phyloP scores from a whole-genome alignment of 2,797 vertebrate species.

The Bradypodion pumilum region DNA sequence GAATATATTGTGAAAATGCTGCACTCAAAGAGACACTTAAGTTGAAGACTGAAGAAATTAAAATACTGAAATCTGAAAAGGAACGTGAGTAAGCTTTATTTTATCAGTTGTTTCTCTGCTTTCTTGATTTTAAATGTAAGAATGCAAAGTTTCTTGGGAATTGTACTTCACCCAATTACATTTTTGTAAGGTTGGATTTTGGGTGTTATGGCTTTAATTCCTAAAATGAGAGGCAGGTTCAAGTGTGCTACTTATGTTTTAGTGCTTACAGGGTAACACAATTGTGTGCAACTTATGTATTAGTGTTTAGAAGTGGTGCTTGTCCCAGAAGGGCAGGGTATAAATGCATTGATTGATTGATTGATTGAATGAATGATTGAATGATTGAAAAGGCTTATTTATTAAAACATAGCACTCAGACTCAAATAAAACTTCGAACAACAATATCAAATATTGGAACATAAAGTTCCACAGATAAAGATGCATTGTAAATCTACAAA shows the following conservation, averaged over 20 bases:
- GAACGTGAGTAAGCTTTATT: conserved; percentile 74
- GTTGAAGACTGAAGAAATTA: conserved; percentile 79
- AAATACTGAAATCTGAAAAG: conserved; percentile 83
- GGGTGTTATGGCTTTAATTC: neutral
- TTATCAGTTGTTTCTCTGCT: conserved; percentile 4
- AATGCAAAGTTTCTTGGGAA: neutral
- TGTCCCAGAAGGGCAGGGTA: too few relatives aligned
- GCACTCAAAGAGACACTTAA: conserved; percentile 80
- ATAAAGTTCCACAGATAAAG: too few relatives aligned
- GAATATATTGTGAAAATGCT: conserved; percentile 85
- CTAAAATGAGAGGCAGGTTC: neutral
- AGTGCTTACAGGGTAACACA: neutral
- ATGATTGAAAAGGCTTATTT: neutral
- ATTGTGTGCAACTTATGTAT: too few relatives aligned
- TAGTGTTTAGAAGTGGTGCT: too few relatives aligned
- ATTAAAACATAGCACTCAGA: neutral
- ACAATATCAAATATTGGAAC: neutral
- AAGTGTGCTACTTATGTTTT: neutral
- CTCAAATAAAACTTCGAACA: neutral
- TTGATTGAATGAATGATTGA: too few relatives aligned
- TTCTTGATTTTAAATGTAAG: neutral
- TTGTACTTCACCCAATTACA: neutral
- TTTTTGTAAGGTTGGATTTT: neutral
- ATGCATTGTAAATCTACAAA: too few relatives aligned
- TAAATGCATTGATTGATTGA: too few relatives aligned